Evolutionary conservation across 2,888 invertebrate genomes (phyloP).

Genomic region (Oligia strigilis): DNA sequence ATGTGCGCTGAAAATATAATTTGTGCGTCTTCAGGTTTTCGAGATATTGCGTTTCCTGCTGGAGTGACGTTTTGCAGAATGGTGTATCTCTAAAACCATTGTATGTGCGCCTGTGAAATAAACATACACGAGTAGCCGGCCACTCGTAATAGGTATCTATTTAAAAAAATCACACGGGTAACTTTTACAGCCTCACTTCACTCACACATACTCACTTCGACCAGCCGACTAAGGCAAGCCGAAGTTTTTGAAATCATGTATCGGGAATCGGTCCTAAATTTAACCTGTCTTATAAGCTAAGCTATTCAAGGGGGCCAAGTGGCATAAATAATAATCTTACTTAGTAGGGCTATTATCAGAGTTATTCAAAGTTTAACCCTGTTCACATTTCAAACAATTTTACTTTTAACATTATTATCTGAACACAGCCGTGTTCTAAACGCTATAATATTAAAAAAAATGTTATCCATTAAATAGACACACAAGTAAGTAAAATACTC

Average conservation of each 20-base stretch:
- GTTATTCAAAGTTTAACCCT: slow-evolving; percentile 8
- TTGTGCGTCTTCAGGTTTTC: too few species aligned
- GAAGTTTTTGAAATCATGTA: background rate
- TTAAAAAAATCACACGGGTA: background rate
- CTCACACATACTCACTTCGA: background rate
- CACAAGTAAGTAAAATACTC: slow-evolving; percentile 6
- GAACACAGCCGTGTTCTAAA: slow-evolving; percentile 19
- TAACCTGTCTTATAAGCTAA: background rate
- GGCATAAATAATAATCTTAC: background rate
- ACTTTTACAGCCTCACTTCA: background rate
- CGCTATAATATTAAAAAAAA: background rate
- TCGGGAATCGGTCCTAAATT: background rate
- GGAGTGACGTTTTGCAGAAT: too few species aligned
- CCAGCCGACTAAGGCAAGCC: background rate
- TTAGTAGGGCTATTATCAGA: background rate
- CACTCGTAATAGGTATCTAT: background rate
- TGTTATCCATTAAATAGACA: slow-evolving; percentile 21
- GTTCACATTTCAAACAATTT: background rate
- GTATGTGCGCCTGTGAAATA: too few species aligned
- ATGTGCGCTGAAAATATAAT: too few species aligned
- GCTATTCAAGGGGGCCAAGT: background rate
- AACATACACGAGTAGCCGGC: too few species aligned
- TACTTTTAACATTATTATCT: slow-evolving; percentile 18
- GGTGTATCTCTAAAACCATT: too few species aligned
- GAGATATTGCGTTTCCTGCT: too few species aligned